phyloP scores from a whole-genome alignment of 2,113 vertebrate genomes.

The Bostrychus sinensis region DNA sequence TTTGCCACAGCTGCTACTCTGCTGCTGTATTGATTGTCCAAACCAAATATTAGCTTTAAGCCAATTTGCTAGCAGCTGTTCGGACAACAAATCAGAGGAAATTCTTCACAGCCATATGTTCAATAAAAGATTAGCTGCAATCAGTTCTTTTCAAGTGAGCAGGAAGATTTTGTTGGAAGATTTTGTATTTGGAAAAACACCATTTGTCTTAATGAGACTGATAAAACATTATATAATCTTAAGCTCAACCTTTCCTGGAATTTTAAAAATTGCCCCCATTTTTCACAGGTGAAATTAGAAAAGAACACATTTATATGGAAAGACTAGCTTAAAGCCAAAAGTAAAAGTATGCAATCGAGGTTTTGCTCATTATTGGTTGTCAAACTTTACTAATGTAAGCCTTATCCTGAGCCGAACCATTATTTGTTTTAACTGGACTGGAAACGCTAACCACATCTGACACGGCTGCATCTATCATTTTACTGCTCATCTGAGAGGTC shows the following conservation, averaged over 20 bases:
- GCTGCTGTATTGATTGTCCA: slow-evolving; percentile 16
- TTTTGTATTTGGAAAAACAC: background rate
- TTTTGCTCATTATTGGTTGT: background rate
- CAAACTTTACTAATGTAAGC: background rate
- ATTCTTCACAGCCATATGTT: background rate
- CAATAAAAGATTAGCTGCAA: background rate
- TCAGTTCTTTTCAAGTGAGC: background rate
- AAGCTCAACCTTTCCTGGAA: slow-evolving; percentile 1
- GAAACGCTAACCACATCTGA: slow-evolving; percentile 27
- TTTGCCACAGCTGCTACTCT: slow-evolving; percentile 20
- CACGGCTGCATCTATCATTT: slow-evolving; percentile 19
- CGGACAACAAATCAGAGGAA: background rate
- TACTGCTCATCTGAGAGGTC: slow-evolving; percentile 28
- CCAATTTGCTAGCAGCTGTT: slow-evolving; percentile 7
- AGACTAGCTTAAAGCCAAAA: too few species aligned
- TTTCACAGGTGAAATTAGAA: background rate
- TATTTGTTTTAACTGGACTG: background rate
- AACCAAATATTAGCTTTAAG: slow-evolving; percentile 1
- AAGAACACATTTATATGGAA: background rate
- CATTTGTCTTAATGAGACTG: slow-evolving; percentile 6
- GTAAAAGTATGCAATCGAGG: background rate
- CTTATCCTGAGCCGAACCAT: background rate
- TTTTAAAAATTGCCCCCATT: background rate
- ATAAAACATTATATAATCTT: background rate
- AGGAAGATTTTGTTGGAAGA: background rate